phyloP scores from a whole-genome alignment of 2,113 vertebrate genomes.

The Polyodon spathula region DNA sequence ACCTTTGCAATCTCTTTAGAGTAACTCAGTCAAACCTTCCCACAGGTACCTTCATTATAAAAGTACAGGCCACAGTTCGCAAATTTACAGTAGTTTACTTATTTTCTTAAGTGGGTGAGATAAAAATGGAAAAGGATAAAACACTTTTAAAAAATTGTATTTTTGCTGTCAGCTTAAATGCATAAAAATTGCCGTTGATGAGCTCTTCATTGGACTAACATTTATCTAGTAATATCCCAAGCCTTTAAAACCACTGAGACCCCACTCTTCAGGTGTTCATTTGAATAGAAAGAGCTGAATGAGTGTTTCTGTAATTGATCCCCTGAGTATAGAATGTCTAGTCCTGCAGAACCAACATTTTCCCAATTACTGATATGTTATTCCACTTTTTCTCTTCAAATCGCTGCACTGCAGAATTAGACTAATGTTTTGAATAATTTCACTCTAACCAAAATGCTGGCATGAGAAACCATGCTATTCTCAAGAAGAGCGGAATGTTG shows the following conservation, averaged over 20 bases:
- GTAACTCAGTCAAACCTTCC: slow-evolving; percentile 1
- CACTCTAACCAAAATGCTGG: background rate
- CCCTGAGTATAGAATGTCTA: slow-evolving; percentile 70
- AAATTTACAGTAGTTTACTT: slow-evolving; percentile 9
- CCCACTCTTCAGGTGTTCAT: slow-evolving; percentile 83
- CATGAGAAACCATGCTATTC: background rate
- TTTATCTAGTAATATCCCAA: slow-evolving; percentile 79
- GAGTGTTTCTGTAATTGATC: slow-evolving; percentile 88
- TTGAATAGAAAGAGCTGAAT: slow-evolving; percentile 83
- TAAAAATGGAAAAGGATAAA: slow-evolving; percentile 49
- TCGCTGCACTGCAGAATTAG: slow-evolving; percentile 74
- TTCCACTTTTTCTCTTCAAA: slow-evolving; percentile 37
- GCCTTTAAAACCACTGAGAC: slow-evolving; percentile 72
- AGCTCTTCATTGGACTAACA: slow-evolving; percentile 75
- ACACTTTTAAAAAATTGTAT: slow-evolving; percentile 45
- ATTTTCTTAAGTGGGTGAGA: slow-evolving; percentile 13
- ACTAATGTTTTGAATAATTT: slow-evolving; percentile 21
- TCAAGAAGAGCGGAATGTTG: background rate
- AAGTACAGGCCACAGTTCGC: slow-evolving; percentile 3
- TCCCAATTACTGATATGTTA: slow-evolving; percentile 59
- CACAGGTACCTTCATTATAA: slow-evolving; percentile 4
- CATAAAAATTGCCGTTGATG: slow-evolving; percentile 75
- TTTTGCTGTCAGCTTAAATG: slow-evolving; percentile 76
- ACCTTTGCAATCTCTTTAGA: background rate
- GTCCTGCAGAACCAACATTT: slow-evolving; percentile 70